Percentiles rank a stretch among this genome's conserved stretches.
Conservation (phyloP, 2,797 vertebrate genomes). For the Enteromius thamalakanensis region DNA sequence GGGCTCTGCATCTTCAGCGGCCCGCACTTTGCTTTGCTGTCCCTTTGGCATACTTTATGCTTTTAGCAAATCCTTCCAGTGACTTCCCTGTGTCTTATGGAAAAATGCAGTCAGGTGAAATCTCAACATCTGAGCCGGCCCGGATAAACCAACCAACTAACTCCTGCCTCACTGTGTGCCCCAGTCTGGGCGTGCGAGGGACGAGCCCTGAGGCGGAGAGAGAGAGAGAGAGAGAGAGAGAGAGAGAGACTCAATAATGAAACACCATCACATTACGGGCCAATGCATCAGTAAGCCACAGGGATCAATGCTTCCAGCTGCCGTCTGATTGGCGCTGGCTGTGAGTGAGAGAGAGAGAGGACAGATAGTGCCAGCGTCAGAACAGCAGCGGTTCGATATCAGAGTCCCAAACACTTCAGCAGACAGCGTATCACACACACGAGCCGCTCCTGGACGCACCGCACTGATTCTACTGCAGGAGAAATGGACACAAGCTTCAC, state of each 20-base stretch:
- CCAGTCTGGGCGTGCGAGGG: conserved; percentile 64
- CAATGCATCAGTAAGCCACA: conserved; percentile 77
- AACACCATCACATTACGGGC: conserved; percentile 79
- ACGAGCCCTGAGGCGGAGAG: conserved; percentile 69
- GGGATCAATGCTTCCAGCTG: conserved; percentile 86
- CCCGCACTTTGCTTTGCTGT: conserved; percentile 26
- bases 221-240: conserved; percentile 58
- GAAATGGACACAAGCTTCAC: background rate
- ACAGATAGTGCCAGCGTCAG: conserved; percentile 58
- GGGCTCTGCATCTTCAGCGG: conserved; percentile 74
- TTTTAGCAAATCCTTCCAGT: conserved; percentile 10
- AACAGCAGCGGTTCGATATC: conserved; percentile 24
- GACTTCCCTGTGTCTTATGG: background rate
- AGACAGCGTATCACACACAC: background rate
- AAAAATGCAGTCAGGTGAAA: background rate
- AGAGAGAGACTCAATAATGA: conserved; percentile 76
- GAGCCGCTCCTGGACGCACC: background rate
- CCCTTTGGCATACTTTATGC: conserved; percentile 26
- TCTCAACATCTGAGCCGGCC: conserved; percentile 52
- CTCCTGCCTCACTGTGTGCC: conserved; percentile 67
- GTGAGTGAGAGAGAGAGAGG: conserved; percentile 55
- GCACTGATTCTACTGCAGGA: background rate
- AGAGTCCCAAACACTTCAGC: background rate
- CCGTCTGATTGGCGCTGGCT: conserved; percentile 67
- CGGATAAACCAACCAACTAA: conserved; percentile 62